Evolutionary conservation across 2,797 vertebrate genomes (phyloP), one percentile per base, ranked within the genome.

Genomic region (Melanotaenia trifasciata): DNA sequence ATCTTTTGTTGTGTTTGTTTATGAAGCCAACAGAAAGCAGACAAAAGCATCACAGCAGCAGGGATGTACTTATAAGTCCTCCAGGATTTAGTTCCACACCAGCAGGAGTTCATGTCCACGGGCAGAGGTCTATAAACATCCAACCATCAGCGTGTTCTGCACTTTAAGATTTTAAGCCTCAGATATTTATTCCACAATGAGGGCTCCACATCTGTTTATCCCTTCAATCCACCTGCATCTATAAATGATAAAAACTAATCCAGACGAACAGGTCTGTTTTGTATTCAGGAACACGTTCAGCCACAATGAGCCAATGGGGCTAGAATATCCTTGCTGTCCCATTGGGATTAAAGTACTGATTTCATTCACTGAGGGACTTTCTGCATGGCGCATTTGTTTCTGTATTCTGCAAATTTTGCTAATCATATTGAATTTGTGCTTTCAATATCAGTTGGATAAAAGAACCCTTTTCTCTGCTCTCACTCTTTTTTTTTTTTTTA

Each of bases 181-280:
- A 18, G 75, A 83, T 84, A 83, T 80, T 83, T 83, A 85, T 76
- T 74, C 74, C 79, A 79, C 86, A 91, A 84, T 79, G 81, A 90
- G 74, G 67, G 80, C 84, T 85, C 68, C 64, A 77, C 83, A 84
- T 90, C 76, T 84, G 79, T 84, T 90, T 86, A 91, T 88, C 88
- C 86, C 83, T 79, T 72, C 83, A 87, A 89, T 90, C 90, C 89
- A 85, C 69, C 78, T 83, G 85, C 79, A 75, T 86, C 88, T 76
- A 78, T 83, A 86, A 68, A 83, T 84, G 83, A 89, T 89, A 73
- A 81, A 87, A 83, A 51, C 69, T 90, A 89, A 91, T 90, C 85
- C 81, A 50, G 79, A 84, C 80, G 47, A 78, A 62, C 56, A 67
- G 80, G 73, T 78, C 88, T 91, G 89, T 74, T 90, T 83, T 90